Percentiles rank a stretch among this genome's conserved stretches.
phyloP scores from a whole-genome alignment of 2,113 vertebrate species.

The Agapornis roseicollis region DNA sequence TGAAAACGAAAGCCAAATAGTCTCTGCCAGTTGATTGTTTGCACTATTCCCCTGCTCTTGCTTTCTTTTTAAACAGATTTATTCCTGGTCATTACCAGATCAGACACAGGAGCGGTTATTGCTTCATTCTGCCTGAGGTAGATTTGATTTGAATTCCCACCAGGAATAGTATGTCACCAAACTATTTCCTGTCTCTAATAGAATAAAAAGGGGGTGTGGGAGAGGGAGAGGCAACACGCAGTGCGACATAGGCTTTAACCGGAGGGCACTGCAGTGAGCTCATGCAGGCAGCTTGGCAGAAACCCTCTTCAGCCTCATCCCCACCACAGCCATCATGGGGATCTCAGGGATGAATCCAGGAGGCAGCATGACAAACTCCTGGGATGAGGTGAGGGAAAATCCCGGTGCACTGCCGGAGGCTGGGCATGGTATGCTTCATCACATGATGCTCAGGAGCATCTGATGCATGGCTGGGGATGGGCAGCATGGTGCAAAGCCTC shows the following conservation, averaged over 20 bases:
- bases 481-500: conserved; percentile 15
- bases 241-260: not conserved
- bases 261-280: not conserved
- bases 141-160: conserved; percentile 37
- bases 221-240: not conserved
- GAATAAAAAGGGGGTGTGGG: not conserved
- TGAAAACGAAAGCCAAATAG: conserved; percentile 7
- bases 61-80: conserved; percentile 15
- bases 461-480: not conserved
- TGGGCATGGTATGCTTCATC: not conserved
- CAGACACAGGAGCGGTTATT: not conserved
- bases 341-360: not conserved
- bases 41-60: not conserved
- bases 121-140: not conserved
- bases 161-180: conserved; percentile 1
- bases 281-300: not conserved
- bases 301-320: not conserved
- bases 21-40: not conserved
- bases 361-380: not conserved
- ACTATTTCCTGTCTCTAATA: conserved; percentile 21
- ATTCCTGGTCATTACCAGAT: conserved; percentile 13
- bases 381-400: conserved; percentile 18
- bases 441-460: conserved; percentile 40
- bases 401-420: not conserved
- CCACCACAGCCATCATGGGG: not conserved